Conservation (phyloP, 2,113 vertebrate species). For the Stictonetta naevosa region DNA sequence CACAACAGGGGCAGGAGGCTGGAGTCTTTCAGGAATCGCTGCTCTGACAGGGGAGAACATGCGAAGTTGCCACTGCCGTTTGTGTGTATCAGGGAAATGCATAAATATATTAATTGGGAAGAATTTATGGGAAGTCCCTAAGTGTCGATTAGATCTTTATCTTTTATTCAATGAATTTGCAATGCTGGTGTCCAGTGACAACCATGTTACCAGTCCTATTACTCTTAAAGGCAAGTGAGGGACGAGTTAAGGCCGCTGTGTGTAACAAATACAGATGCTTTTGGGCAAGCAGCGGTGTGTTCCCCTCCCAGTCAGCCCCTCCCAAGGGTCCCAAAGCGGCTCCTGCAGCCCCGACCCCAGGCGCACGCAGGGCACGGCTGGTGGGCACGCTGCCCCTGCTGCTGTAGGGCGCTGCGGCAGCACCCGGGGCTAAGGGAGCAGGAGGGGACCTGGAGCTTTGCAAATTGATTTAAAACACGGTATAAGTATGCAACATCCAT, state of each 20-base stretch:
- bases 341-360: background rate
- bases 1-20: background rate
- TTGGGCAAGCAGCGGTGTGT: too few species aligned
- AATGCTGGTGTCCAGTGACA: background rate
- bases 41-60: background rate
- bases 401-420: background rate
- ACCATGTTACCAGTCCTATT: accelerated
- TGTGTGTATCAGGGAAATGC: background rate
- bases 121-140: background rate
- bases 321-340: background rate
- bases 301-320: background rate
- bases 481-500: background rate
- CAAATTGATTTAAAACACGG: background rate
- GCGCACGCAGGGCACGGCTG: background rate
- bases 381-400: too few species aligned
- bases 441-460: background rate
- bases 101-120: background rate
- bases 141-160: background rate
- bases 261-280: background rate
- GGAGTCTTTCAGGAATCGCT: too few species aligned
- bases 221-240: background rate
- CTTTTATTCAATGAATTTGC: background rate
- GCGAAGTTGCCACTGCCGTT: background rate
- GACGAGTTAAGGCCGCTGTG: background rate
- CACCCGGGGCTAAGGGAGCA: background rate